These are phyloP conservation scores for Psettodes erumei DNA, from an alignment of 2,113 vertebrate species.

Conservation along the genomic window DNA sequence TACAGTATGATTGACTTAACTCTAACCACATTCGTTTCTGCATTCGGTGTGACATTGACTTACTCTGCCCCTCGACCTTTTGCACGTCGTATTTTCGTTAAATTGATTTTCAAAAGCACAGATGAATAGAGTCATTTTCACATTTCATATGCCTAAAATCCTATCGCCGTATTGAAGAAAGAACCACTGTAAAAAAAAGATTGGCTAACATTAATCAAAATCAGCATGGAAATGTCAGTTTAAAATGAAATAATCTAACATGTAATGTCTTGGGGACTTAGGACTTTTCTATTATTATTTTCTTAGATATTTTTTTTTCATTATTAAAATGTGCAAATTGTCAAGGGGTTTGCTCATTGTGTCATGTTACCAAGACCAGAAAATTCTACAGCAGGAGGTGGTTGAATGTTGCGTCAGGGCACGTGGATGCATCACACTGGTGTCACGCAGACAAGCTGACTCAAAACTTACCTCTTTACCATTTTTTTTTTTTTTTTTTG, in stretches of 20 bases:
- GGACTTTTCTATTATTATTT: background rate
- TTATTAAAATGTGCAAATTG: slow-evolving; percentile 19
- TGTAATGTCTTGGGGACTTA: slow-evolving; percentile 4
- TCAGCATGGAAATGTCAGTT: background rate
- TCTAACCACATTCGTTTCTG: slow-evolving; percentile 31
- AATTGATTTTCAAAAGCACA: background rate
- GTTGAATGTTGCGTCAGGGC: background rate
- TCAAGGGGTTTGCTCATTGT: background rate
- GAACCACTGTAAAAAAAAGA: background rate
- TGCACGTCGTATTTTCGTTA: slow-evolving; percentile 22
- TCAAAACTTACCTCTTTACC: background rate
- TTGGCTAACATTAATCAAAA: background rate
- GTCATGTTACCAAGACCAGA: background rate
- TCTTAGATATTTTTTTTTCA: background rate
- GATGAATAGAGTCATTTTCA: background rate
- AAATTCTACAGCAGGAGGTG: background rate
- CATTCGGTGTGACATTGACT: slow-evolving; percentile 13
- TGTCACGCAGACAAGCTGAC: background rate
- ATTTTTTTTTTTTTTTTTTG: background rate
- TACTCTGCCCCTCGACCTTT: slow-evolving; percentile 15
- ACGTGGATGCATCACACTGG: background rate
- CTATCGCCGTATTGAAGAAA: too few relatives aligned
- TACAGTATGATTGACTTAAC: slow-evolving; percentile 44
- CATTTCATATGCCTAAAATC: background rate
- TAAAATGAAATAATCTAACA: background rate